These are phyloP conservation scores for Nomada flava DNA, from an alignment of 2,888 invertebrate species.

Conservation along the genomic window DNA sequence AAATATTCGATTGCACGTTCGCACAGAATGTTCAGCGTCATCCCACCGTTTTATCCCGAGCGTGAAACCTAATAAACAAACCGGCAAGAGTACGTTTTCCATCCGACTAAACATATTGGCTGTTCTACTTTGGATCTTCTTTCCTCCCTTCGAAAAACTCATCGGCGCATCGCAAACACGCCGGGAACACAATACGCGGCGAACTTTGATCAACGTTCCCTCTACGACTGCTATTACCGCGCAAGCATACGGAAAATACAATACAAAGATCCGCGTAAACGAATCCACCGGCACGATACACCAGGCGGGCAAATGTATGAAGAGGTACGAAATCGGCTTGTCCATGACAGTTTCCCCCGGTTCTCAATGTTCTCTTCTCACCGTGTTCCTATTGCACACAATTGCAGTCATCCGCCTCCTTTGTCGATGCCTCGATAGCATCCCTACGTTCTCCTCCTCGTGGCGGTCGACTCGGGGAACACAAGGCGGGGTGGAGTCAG, in stretches of 20 bases:
- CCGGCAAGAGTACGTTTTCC: not conserved
- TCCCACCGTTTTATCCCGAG: too few species aligned
- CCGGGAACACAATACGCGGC: not conserved
- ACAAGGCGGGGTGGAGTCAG: not conserved
- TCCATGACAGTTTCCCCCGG: constrained; percentile 10
- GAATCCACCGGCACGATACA: not conserved
- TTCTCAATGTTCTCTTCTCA: not conserved
- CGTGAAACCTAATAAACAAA: not conserved
- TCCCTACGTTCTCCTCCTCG: not conserved
- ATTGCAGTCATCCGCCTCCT: not conserved
- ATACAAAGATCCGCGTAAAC: not conserved
- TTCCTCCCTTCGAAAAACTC: not conserved
- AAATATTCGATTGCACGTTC: not conserved
- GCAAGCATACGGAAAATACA: not conserved
- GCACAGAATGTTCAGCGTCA: not conserved
- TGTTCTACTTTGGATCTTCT: not conserved
- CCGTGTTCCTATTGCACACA: not conserved
- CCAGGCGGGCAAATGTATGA: not conserved
- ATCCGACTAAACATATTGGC: not conserved
- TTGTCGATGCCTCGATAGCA: not conserved
- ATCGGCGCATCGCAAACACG: not conserved
- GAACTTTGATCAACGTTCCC: constrained; percentile 11
- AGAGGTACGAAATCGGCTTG: constrained; percentile 22
- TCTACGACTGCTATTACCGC: not conserved
- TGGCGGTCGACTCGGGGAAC: not conserved